Base-by-base conservation (phyloP, 2,888 invertebrate genomes). In the Leptogaster cylindrica region DNA sequence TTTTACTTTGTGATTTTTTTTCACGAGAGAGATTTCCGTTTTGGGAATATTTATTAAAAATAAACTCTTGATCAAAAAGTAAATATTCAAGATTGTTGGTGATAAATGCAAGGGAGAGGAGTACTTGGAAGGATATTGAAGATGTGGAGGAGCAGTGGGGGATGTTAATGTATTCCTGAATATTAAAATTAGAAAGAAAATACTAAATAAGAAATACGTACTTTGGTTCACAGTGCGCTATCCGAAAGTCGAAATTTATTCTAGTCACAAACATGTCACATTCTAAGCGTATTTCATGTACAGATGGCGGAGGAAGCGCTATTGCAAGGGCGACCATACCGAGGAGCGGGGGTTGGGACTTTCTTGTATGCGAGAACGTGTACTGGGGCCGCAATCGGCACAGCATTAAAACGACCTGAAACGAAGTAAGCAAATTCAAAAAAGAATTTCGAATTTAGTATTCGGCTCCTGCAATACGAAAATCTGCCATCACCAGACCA, bases 191-290 rank as follows among this genome's bases (percentile, higher is more conserved):
- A 63, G 41, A 50, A 63, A 25, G 23, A 25, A 44, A 25, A 61
- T 18, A 28, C 25, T 1, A 41, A 27, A 28, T 16, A n/a, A n/a
- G n/a, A 16, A 25, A 10, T 65, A 78, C 85, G 84, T 83, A 95
- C 95, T 91, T 91, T 77, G 97, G 96, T 81, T 97, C 97, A 80
- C 97, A 97, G 81, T 97, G 97, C 71, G 95, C 94, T 85, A 97
- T 92, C 83, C 93, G 89, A 83, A 97, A 95, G 83, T 97, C 95
- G 76, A 97, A 95, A 80, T 91, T 94, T 77, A 97, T 92, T 77
- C 96, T 88, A 69, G 95, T 97, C 75, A 97, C 97, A 82, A 97
- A 97, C 93, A 94, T 94, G 79, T 95, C 95, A 65, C 92, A 89
- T 81, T 97, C 97, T 74, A 97, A 85, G 74, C 96, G 88, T 75